Evolutionary conservation across 2,888 invertebrate species (phyloP).

Genomic region (Phanerotoma sp.): DNA sequence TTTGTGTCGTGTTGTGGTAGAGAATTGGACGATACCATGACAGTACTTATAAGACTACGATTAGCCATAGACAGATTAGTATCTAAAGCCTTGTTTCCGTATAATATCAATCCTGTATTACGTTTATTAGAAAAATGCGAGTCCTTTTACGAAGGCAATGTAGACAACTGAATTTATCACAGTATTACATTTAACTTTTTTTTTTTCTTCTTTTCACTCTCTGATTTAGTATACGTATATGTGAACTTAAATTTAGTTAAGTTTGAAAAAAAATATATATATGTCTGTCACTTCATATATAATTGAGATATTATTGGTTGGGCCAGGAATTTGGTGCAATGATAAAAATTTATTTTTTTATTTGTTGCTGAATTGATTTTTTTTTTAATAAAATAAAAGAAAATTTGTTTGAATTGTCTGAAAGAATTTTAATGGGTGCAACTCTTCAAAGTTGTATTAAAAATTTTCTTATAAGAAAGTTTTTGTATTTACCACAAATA

Average conservation of each 20-base stretch:
- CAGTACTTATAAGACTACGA: slow-evolving; percentile 75
- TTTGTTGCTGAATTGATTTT: no score
- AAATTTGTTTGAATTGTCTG: no score
- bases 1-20: slow-evolving; percentile 77
- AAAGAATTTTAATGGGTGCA: no score
- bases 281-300: no score
- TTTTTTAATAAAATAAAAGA: no score
- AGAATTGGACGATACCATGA: slow-evolving; percentile 79
- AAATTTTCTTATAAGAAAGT: no score
- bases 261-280: background rate
- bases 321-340: no score
- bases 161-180: slow-evolving; percentile 66
- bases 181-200: slow-evolving; percentile 13
- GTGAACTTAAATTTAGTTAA: background rate
- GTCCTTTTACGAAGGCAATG: slow-evolving; percentile 81
- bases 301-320: no score
- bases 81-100: slow-evolving; percentile 80
- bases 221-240: background rate
- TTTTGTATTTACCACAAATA: no score
- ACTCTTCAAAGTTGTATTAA: no score
- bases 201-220: background rate
- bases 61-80: slow-evolving; percentile 81
- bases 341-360: no score
- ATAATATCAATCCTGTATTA: slow-evolving; percentile 86
- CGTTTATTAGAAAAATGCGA: slow-evolving; percentile 82